Percentiles rank a stretch among this genome's conserved stretches.
Conservation (phyloP, 1,140 invertebrate genomes). For the Diorhabda sublineata region DNA sequence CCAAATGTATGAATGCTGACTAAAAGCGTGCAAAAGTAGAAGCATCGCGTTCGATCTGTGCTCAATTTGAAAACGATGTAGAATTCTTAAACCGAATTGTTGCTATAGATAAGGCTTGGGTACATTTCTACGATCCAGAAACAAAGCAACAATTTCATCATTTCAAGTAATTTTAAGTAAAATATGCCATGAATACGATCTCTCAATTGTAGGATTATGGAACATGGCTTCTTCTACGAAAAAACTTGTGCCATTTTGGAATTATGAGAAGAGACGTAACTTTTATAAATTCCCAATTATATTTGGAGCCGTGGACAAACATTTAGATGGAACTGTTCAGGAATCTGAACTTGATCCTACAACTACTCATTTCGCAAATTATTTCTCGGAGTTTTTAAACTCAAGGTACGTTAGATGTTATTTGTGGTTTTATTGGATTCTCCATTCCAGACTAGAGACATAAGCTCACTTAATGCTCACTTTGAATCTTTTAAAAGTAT, state of each 20-base stretch:
- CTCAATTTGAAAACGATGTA: too few species aligned
- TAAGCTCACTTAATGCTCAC: too few species aligned
- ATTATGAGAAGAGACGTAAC: conserved; percentile 47
- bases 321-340: conserved; percentile 16
- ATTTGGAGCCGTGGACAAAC: conserved; percentile 45
- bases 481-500: too few species aligned
- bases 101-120: too few species aligned
- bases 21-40: too few species aligned
- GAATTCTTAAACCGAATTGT: too few species aligned
- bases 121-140: too few species aligned
- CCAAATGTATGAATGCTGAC: too few species aligned
- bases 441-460: not conserved
- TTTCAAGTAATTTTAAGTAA: too few species aligned
- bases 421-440: not conserved
- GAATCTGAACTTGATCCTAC: conserved; percentile 40
- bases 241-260: conserved; percentile 40
- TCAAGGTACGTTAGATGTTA: conserved; percentile 38
- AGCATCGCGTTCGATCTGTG: too few species aligned
- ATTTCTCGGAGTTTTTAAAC: conserved; percentile 45
- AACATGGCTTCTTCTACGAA: conserved; percentile 39
- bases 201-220: conserved; percentile 31
- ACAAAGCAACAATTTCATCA: too few species aligned
- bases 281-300: conserved; percentile 47
- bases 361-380: conserved; percentile 46
- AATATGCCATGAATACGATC: too few species aligned